Evolutionary conservation across 2,797 vertebrate genomes (phyloP).

Genomic region (Taeniopygia guttata): DNA sequence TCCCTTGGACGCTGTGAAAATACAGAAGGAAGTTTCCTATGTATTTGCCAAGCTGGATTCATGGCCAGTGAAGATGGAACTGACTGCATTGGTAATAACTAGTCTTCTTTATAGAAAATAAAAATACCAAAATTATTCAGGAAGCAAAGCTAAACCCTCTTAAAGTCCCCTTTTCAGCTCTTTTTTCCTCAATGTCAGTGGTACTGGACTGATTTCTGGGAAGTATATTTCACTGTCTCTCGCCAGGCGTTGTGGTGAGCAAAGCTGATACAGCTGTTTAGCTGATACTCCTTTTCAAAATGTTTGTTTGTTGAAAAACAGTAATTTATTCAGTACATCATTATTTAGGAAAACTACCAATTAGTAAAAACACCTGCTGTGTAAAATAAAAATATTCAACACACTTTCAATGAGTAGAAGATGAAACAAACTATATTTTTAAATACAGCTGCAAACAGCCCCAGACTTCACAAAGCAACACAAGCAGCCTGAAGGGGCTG

Average conservation of each 20-base stretch:
- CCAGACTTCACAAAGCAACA: background rate
- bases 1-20: slow-evolving; percentile 86
- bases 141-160: background rate
- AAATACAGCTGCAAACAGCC: background rate
- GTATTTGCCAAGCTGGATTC: slow-evolving; percentile 85
- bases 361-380: background rate
- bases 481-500: background rate
- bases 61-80: slow-evolving; percentile 81
- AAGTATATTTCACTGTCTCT: background rate
- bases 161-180: background rate
- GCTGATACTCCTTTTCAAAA: background rate
- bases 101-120: background rate
- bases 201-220: background rate
- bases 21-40: slow-evolving; percentile 87
- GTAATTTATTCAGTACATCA: background rate
- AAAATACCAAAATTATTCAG: background rate
- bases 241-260: background rate
- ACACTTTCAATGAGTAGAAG: background rate
- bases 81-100: slow-evolving; percentile 82
- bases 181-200: background rate
- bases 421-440: background rate
- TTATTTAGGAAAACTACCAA: background rate
- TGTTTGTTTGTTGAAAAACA: background rate
- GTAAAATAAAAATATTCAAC: background rate
- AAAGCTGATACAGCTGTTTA: background rate